These are phyloP conservation scores for Microchrysa polita DNA, from an alignment of 2,888 invertebrate genomes.

Conservation along the genomic window DNA sequence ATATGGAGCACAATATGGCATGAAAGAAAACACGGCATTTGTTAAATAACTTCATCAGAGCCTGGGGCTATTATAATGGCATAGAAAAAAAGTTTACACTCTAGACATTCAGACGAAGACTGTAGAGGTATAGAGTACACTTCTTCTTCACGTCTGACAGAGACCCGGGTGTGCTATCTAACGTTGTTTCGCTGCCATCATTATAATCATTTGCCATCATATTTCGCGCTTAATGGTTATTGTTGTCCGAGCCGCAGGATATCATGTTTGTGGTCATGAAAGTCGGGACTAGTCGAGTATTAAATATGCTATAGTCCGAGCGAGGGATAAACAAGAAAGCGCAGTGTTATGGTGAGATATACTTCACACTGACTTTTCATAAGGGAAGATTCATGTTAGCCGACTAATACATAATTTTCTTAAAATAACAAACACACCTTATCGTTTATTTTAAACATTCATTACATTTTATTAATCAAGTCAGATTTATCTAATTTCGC, in stretches of 20 bases:
- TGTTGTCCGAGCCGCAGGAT: slow-evolving; percentile 49
- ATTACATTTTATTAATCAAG: too few species aligned
- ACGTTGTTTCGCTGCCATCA: slow-evolving; percentile 29
- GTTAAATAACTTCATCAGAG: slow-evolving; percentile 41
- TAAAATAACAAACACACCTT: too few species aligned
- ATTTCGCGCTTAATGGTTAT: slow-evolving; percentile 46
- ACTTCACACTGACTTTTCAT: too few species aligned
- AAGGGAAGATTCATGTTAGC: too few species aligned
- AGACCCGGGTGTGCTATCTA: slow-evolving; percentile 33
- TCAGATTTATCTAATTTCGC: too few species aligned
- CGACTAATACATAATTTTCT: too few species aligned
- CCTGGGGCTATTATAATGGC: slow-evolving; percentile 18
- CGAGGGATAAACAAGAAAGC: too few species aligned
- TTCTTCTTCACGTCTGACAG: slow-evolving; percentile 8
- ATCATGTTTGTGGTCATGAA: slow-evolving; percentile 48
- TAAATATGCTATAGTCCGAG: too few species aligned
- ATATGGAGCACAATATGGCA: slow-evolving; percentile 25
- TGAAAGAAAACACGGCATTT: slow-evolving; percentile 8
- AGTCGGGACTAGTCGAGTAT: slow-evolving; percentile 31
- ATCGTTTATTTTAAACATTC: too few species aligned
- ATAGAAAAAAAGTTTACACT: not conserved
- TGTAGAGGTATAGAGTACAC: too few species aligned
- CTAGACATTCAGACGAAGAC: too few species aligned
- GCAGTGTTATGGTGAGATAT: too few species aligned
- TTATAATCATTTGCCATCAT: slow-evolving; percentile 36